Conservation (phyloP, 2,113 vertebrate genomes). For the Tyto alba region DNA sequence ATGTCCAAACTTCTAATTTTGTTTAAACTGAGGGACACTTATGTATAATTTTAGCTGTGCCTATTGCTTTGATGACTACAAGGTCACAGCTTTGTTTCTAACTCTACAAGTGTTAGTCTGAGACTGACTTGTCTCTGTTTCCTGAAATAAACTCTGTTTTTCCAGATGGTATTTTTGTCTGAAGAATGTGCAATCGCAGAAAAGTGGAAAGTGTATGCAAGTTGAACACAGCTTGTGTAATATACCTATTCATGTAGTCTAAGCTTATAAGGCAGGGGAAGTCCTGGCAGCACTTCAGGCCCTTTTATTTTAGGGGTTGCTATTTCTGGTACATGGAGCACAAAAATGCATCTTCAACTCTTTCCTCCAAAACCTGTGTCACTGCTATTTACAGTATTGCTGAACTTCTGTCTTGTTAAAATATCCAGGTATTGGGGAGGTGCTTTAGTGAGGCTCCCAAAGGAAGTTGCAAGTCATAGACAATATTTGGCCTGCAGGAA, state of each 20-base stretch:
- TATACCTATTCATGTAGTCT: neutral
- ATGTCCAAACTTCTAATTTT: neutral
- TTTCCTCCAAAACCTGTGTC: neutral
- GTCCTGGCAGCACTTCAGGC: neutral
- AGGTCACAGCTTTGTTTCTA: slow-evolving; percentile 25
- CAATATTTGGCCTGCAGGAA: neutral
- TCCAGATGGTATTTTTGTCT: neutral
- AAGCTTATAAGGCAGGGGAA: neutral
- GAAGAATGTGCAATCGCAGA: neutral
- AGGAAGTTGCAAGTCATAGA: neutral
- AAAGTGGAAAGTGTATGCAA: neutral
- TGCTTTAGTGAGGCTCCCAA: neutral
- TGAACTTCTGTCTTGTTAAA: neutral
- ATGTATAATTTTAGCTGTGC: neutral
- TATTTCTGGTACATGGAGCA: neutral
- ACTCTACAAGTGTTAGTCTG: neutral
- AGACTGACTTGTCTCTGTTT: neutral
- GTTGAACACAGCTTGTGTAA: neutral
- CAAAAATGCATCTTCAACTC: neutral
- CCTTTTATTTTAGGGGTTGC: neutral
- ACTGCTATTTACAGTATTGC: neutral
- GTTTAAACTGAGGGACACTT: neutral
- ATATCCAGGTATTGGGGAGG: neutral
- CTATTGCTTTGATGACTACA: neutral
- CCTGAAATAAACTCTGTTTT: slow-evolving; percentile 32